These are phyloP conservation scores for Tetramorium alpestre DNA, from an alignment of 1,140 invertebrate species.

Conservation along the genomic window DNA sequence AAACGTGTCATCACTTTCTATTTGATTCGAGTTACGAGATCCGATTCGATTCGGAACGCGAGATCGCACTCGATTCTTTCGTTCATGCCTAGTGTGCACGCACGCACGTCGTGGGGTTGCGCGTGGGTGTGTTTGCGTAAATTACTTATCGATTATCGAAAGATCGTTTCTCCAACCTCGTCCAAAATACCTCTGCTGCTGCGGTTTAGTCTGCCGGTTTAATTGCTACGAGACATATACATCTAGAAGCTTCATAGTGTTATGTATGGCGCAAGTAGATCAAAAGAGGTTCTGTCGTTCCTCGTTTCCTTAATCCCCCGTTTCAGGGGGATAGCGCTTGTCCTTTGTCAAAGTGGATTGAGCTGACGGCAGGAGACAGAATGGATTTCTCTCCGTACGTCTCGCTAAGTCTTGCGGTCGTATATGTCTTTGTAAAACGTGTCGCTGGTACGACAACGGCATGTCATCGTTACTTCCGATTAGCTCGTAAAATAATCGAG, in stretches of 20 bases:
- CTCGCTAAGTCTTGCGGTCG: conserved; percentile 41
- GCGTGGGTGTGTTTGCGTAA: conserved; percentile 35
- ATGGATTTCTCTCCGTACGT: conserved; percentile 40
- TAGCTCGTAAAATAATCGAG: neutral
- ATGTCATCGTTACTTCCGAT: conserved; percentile 22
- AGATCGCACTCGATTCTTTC: conserved; percentile 54
- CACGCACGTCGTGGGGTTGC: conserved; percentile 42
- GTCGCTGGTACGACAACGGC: conserved; percentile 42
- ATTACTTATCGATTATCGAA: conserved; percentile 56
- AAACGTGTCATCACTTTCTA: neutral
- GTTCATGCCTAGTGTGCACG: conserved; percentile 34
- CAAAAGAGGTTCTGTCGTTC: conserved; percentile 73
- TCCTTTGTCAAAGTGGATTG: conserved; percentile 56
- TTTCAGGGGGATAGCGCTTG: conserved; percentile 22
- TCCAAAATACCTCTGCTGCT: conserved; percentile 86
- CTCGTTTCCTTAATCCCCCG: conserved; percentile 40
- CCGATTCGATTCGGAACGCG: conserved; percentile 38
- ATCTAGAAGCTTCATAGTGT: conserved; percentile 78
- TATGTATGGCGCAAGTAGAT: conserved; percentile 79
- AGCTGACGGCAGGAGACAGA: conserved; percentile 59
- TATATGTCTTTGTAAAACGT: conserved; percentile 33
- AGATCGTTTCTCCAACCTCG: conserved; percentile 77
- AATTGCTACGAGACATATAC: conserved; percentile 53
- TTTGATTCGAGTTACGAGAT: conserved; percentile 27
- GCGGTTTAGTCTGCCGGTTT: conserved; percentile 84